These are phyloP conservation scores for Cottoperca gobio DNA, from an alignment of 2,797 vertebrate genomes.

Conservation along the genomic window DNA sequence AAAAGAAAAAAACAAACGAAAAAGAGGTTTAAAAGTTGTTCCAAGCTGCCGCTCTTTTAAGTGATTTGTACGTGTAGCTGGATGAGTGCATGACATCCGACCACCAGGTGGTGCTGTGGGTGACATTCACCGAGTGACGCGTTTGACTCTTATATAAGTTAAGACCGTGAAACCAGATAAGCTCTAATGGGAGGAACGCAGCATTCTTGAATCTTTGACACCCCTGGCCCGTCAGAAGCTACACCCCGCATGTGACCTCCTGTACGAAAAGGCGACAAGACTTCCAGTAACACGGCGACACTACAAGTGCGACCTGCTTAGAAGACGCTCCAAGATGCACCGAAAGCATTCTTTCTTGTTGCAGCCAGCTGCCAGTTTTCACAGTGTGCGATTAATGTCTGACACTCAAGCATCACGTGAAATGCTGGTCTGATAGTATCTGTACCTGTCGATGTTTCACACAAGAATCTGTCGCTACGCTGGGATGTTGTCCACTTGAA, in stretches of 20 bases:
- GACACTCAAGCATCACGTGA: constrained; percentile 44
- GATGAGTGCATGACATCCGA: constrained; percentile 23
- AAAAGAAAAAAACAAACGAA: background rate
- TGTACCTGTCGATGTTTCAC: constrained; percentile 10
- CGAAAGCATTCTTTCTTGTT: constrained; percentile 23
- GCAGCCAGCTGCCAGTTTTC: constrained; percentile 69
- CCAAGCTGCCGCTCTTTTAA: constrained; percentile 37
- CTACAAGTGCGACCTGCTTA: constrained; percentile 26
- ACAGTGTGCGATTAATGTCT: constrained; percentile 59
- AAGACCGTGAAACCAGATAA: background rate
- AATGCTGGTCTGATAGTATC: constrained; percentile 29
- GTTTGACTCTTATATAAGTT: background rate
- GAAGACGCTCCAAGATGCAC: constrained; percentile 28
- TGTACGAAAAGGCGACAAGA: background rate
- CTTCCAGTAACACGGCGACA: constrained; percentile 2
- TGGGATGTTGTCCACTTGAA: background rate
- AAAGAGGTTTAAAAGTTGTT: constrained; percentile 33
- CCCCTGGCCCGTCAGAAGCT: background rate
- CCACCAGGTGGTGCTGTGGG: constrained; percentile 37
- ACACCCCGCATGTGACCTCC: background rate
- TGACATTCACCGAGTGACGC: constrained; percentile 26
- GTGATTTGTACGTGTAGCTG: background rate
- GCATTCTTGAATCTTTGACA: background rate
- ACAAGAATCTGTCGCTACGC: constrained; percentile 28
- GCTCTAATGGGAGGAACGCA: constrained; percentile 13